Conservation (phyloP, 1,140 invertebrate species). For the Hylaeus anthracinus region DNA sequence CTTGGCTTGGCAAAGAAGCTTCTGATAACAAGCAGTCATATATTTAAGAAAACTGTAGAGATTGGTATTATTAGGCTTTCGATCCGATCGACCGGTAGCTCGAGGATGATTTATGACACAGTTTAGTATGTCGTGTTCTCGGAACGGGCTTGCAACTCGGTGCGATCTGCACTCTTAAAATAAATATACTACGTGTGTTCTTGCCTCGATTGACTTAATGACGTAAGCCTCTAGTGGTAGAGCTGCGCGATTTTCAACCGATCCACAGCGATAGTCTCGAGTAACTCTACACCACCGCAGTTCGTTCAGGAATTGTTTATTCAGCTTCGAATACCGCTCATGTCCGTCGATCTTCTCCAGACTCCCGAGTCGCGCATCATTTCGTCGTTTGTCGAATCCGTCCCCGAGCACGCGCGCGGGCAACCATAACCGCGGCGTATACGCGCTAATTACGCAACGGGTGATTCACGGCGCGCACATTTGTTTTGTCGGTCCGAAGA, state of each 20-base stretch:
- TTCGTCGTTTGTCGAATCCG: conserved; percentile 21
- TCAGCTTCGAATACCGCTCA: no score
- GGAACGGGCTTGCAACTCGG: background rate
- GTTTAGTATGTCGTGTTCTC: background rate
- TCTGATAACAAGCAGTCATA: no score
- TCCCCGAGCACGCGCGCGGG: background rate
- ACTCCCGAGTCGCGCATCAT: background rate
- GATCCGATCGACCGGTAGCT: background rate
- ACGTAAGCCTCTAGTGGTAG: no score
- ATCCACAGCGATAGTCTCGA: background rate
- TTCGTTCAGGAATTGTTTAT: background rate
- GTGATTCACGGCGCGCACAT: conserved; percentile 50
- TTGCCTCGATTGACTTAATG: background rate
- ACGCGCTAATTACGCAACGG: conserved; percentile 47
- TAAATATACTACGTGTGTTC: background rate
- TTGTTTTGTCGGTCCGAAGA: conserved; percentile 49
- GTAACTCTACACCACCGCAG: background rate
- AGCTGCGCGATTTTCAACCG: background rate
- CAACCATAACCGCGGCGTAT: conserved; percentile 1
- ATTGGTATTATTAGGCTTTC: no score
- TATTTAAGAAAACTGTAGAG: no score
- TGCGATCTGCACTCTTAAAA: background rate
- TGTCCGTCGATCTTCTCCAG: no score
- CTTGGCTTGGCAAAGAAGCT: no score
- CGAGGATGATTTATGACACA: background rate